Base-by-base conservation (phyloP, 2,113 vertebrate species). In the Falco punctatus region DNA sequence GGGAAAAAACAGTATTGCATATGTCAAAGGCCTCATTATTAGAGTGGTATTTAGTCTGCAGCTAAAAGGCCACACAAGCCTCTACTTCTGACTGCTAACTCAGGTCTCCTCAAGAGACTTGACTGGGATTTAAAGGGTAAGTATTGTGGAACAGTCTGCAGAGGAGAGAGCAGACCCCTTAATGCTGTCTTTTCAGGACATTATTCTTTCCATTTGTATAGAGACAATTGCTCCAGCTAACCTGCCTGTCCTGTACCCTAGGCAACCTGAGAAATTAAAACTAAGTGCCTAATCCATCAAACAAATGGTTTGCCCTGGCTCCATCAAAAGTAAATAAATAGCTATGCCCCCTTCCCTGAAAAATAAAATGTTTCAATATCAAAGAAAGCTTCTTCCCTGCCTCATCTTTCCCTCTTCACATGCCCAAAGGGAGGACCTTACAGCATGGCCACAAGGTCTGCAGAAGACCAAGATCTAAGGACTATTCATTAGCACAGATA, bases 191-290 rank as follows among this genome's bases (percentile, higher is more conserved):
- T 85, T 96, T 77, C 87, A 86, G 79, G 81, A 79, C 93, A 86
- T 95, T 88, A 90, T 88, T 96, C 94, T 96, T 96, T 90, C 91
- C 67, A 96, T 96, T 73, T 95, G 96, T 97, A 55, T 73, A 90
- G 85, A 94, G 71, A 92, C 84, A 87, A 95, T 92, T 94, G 81
- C 84, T 96, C 54, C 87, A 92, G 85, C 91, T 95, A 96, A 95
- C 97, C 90, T 96, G 94, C 71, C 89, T 94, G 93, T 94, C 89
- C 91, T 96, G 91, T 95, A 95, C 96, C 91, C 95, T 94, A 92
- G 96, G 96, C 92, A 97, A 96, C 96, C 91, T 97, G 95, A 96
- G 79, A 94, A 97, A 97, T 97, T 96, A 97, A 96, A 97, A 96
- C 86, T 81, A 90, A 92, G 78, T 70, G 75, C 90, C 96, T 97